These are phyloP conservation scores for Phylloscopus trochiloides DNA, from an alignment of 2,113 vertebrate species.

Conservation along the genomic window DNA sequence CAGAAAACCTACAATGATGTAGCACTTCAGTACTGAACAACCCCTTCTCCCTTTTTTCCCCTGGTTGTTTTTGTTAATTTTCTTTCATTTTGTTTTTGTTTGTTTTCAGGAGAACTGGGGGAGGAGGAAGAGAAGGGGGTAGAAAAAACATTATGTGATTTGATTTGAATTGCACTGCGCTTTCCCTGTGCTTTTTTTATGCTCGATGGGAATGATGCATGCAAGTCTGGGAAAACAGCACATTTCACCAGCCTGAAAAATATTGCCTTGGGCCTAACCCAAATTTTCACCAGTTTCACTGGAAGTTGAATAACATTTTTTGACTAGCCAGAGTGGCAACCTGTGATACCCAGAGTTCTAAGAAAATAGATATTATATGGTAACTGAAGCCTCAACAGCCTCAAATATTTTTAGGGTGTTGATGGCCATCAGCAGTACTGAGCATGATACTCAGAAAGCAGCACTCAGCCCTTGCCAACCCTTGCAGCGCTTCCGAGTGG, in stretches of 20 bases:
- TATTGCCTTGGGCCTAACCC: not conserved
- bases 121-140: not conserved
- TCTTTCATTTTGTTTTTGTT: slow-evolving; percentile 29
- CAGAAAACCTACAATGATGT: not conserved
- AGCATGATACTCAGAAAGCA: not conserved
- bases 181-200: not conserved
- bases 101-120: slow-evolving; percentile 17
- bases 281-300: not conserved
- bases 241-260: not conserved
- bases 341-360: not conserved
- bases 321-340: not conserved
- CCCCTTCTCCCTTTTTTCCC: not conserved
- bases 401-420: not conserved
- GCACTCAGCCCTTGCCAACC: not conserved
- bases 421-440: not conserved
- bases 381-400: not conserved
- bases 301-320: not conserved
- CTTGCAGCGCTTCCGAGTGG: fast-evolving
- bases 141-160: slow-evolving; percentile 25
- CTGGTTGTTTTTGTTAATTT: slow-evolving; percentile 1
- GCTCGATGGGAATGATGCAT: not conserved
- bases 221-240: not conserved
- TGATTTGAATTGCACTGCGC: not conserved
- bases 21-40: not conserved
- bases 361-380: not conserved